Percentiles rank a stretch among this genome's conserved stretches.
phyloP scores from a whole-genome alignment of 1,140 invertebrate genomes.

The Rhizoglyphus robini region DNA sequence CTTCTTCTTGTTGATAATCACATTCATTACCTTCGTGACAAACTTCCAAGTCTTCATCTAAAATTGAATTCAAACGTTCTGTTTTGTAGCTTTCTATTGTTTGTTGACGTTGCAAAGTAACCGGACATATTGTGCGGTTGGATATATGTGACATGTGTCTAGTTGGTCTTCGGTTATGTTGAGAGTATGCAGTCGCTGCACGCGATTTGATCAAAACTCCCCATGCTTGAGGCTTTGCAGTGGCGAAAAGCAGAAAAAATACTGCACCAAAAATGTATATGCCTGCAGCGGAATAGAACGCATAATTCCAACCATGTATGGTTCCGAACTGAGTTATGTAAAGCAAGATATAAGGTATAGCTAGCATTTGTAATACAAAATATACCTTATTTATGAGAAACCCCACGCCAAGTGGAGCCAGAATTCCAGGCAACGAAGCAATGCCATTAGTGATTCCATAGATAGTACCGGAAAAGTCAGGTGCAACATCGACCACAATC shows the following conservation, averaged over 20 bases:
- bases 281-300: background rate
- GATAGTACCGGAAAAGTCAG: slow-evolving; percentile 57
- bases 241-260: background rate
- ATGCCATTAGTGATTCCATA: slow-evolving; percentile 39
- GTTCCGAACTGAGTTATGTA: background rate
- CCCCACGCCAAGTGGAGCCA: slow-evolving; percentile 39
- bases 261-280: background rate
- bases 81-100: no score
- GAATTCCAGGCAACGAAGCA: slow-evolving; percentile 32
- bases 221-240: slow-evolving; percentile 1
- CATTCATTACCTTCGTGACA: no score
- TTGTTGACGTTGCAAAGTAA: no score
- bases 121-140: no score
- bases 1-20: no score
- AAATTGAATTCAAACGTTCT: no score
- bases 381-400: slow-evolving; percentile 27
- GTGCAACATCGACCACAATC: slow-evolving; percentile 49
- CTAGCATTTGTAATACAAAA: background rate
- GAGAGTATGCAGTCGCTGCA: no score
- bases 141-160: no score
- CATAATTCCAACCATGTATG: background rate
- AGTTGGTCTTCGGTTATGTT: no score
- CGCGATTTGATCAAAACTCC: no score
- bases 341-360: background rate
- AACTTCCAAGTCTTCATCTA: no score